phyloP scores from a whole-genome alignment of 2,888 invertebrate genomes.

The Spicauda simplicius region DNA sequence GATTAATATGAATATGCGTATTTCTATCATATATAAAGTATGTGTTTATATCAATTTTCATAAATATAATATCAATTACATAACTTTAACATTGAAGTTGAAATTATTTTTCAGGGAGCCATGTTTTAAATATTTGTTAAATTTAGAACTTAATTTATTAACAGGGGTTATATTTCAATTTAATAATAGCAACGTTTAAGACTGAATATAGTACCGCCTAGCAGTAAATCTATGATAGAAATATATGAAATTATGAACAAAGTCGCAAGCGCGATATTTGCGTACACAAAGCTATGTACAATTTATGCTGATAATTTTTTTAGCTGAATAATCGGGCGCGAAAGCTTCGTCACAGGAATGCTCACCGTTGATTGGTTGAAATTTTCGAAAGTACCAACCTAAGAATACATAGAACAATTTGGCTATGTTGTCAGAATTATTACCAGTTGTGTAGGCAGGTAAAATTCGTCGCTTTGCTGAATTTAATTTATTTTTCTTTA shows the following conservation, averaged over 20 bases:
- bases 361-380: constrained; percentile 61
- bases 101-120: not conserved
- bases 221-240: too few species aligned
- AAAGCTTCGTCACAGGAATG: constrained; percentile 73
- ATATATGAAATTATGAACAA: not conserved
- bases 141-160: not conserved
- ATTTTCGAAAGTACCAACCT: constrained; percentile 71
- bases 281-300: constrained; percentile 13
- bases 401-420: constrained; percentile 57
- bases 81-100: constrained; percentile 15
- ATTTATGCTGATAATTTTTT: constrained; percentile 47
- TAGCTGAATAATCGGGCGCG: constrained; percentile 74
- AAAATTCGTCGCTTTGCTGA: constrained; percentile 75
- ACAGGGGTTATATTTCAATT: not conserved
- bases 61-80: constrained; percentile 17
- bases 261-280: not conserved
- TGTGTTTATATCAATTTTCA: constrained; percentile 3
- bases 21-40: too few species aligned
- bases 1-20: too few species aligned
- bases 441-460: constrained; percentile 81
- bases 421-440: constrained; percentile 80
- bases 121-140: not conserved
- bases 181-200: not conserved
- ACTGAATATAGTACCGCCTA: too few species aligned
- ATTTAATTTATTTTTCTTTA: constrained; percentile 76